phyloP scores from a whole-genome alignment of 2,888 invertebrate genomes.

The Eupithecia dodoneata region DNA sequence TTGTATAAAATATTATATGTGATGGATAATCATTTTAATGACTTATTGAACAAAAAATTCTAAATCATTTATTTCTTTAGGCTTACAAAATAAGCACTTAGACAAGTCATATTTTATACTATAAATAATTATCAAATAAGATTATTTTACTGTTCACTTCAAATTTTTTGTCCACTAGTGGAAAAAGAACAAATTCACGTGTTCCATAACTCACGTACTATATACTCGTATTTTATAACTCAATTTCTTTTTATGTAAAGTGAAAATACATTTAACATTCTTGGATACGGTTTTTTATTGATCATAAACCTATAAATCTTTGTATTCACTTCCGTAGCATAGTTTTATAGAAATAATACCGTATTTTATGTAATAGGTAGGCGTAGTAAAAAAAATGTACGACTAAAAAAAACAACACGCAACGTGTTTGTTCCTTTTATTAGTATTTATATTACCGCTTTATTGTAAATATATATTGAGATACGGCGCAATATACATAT shows the following conservation, averaged over 20 bases:
- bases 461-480: too few relatives aligned
- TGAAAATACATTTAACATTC: slow-evolving; percentile 37
- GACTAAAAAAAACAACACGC: not conserved
- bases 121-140: too few relatives aligned
- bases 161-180: too few relatives aligned
- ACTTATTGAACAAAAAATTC: too few relatives aligned
- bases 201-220: slow-evolving; percentile 21
- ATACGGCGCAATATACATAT: too few relatives aligned
- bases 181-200: slow-evolving; percentile 8
- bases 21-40: too few relatives aligned
- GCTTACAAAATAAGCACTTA: too few relatives aligned
- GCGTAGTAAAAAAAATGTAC: not conserved
- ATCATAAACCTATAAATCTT: slow-evolving; percentile 36
- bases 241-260: slow-evolving; percentile 34
- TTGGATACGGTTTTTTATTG: slow-evolving; percentile 35
- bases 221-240: slow-evolving; percentile 19
- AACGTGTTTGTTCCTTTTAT: not conserved
- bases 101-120: too few relatives aligned
- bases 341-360: slow-evolving; percentile 25
- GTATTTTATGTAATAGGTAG: not conserved
- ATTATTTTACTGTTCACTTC: too few relatives aligned
- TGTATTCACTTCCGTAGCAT: slow-evolving; percentile 35
- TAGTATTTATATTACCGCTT: too few relatives aligned
- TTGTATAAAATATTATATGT: too few relatives aligned
- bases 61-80: too few relatives aligned